These are phyloP conservation scores for Zootermopsis nevadensis DNA, from an alignment of 2,888 invertebrate species.

Conservation along the genomic window DNA sequence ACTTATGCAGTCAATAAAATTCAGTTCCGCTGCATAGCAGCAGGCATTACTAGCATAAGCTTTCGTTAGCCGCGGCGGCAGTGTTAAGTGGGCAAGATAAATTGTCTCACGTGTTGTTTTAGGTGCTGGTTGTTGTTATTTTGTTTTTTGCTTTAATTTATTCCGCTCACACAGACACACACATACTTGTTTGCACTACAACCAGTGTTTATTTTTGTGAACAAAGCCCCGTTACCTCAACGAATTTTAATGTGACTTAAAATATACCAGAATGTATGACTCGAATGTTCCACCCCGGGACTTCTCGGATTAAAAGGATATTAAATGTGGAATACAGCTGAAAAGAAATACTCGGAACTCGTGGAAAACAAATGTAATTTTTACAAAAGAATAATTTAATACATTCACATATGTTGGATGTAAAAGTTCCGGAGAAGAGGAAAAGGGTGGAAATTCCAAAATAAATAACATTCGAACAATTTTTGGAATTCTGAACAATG, in stretches of 20 bases:
- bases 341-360: background rate
- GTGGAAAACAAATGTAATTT: too few species aligned
- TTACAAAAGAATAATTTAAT: too few species aligned
- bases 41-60: constrained; percentile 1
- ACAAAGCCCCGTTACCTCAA: background rate
- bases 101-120: background rate
- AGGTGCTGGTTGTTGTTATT: background rate
- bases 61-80: background rate
- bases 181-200: background rate
- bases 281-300: background rate
- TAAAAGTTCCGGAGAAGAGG: too few species aligned
- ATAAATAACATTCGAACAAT: too few species aligned
- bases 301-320: background rate
- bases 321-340: background rate
- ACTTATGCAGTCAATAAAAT: background rate
- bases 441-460: too few species aligned
- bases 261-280: background rate
- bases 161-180: background rate
- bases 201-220: background rate
- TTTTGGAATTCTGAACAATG: too few species aligned
- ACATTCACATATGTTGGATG: too few species aligned
- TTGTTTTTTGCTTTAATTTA: constrained; percentile 2
- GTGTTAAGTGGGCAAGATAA: constrained; percentile 23
- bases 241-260: constrained; percentile 11
- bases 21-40: background rate